A percentile compares a stretch with the other conserved stretches of the same genome.
Evolutionary conservation across 37 sponge, comb jelly and placozoan species (phyloP).

Genomic region (Cladorhizidae sp.): DNA sequence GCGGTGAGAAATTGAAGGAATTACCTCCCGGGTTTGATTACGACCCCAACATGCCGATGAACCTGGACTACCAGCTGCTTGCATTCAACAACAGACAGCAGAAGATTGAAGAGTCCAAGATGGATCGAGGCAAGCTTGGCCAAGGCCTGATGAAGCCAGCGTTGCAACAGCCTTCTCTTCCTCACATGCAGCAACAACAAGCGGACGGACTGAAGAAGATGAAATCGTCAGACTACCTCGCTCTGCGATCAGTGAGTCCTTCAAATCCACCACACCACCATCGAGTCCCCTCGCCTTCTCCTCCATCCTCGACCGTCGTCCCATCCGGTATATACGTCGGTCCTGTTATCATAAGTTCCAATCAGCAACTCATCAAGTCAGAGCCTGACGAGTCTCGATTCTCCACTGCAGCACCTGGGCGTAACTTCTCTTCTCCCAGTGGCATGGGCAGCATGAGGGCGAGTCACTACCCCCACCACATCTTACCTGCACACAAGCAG

Average conservation of each 20-base stretch:
- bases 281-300: conserved; percentile 7
- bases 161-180: background rate
- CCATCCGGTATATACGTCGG: too few relatives aligned
- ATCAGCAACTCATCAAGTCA: background rate
- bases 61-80: conserved; percentile 54
- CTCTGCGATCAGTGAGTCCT: background rate
- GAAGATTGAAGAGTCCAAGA: conserved; percentile 1
- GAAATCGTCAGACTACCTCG: background rate
- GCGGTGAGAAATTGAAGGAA: conserved; percentile 11
- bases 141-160: background rate
- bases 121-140: background rate
- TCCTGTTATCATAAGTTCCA: background rate
- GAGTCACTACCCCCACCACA: background rate
- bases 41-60: conserved; percentile 79
- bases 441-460: too few relatives aligned
- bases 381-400: conserved; percentile 2
- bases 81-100: conserved; percentile 56
- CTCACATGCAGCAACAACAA: conserved; percentile 3
- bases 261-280: background rate
- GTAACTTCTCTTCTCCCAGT: background rate
- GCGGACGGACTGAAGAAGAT: background rate
- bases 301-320: background rate
- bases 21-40: conserved; percentile 58
- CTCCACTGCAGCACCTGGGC: background rate
- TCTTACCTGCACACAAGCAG: background rate